Base-by-base conservation (phyloP, 2,888 invertebrate genomes). In the Chirona hameri region DNA sequence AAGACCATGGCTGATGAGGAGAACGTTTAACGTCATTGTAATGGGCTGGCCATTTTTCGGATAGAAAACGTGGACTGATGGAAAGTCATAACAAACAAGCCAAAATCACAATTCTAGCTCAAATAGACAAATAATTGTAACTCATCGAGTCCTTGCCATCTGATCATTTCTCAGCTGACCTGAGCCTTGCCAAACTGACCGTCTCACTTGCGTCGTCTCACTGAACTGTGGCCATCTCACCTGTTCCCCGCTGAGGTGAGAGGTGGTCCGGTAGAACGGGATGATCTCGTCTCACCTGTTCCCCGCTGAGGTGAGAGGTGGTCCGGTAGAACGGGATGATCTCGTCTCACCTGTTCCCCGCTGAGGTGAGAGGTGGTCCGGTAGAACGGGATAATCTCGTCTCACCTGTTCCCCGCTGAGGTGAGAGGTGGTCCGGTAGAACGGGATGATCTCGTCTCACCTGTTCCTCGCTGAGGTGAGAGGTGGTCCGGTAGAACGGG, bases 361-460 rank as follows among this genome's bases (percentile, higher is more conserved):
- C 93, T 95, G 82, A 98, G 91, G 89, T 97, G 97, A 82, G 95
- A 91, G 65, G 92, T 92, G 31, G 96, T 94, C 86, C 94, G 92
- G 83, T 94, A 92, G 89, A 94, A 99, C 0, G 97, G 95, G 85
- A 98, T 91, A 83, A 96, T 90, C 86, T 96, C 95, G n/a, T n/a
- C n/a, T n/a, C n/a, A n/a, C n/a, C n/a, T n/a, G 95, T 88, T 93
- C 92, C 85, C 92, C 93, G 76, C 93, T 95, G 82, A 98, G 91
- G 89, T 97, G 97, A 82, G 95, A 91, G 65, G 92, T 92, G 31
- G 96, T 94, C 86, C 94, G 92, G 83, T 94, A 92, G 89, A 94
- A 99, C 0, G 97, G 95, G 85, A 98, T 91, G 83, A 96, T 90
- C 86, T 96, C 95, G n/a, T n/a, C n/a, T n/a, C n/a, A n/a, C n/a